Evolutionary conservation across 2,888 invertebrate genomes (phyloP).

Genomic region (Pristionchus arcanus): DNA sequence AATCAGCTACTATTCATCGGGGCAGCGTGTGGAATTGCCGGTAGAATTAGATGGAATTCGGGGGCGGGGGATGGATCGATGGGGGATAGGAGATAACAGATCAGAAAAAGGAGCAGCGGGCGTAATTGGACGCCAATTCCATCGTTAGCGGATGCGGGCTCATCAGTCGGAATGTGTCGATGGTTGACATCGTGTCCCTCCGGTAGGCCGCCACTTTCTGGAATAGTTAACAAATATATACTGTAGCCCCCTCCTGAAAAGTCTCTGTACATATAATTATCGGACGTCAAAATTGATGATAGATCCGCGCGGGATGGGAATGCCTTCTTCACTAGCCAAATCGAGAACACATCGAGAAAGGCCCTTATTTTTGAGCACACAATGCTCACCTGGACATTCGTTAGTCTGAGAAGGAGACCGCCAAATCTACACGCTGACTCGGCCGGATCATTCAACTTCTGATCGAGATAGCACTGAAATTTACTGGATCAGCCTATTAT

Average conservation of each 20-base stretch:
- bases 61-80: not conserved
- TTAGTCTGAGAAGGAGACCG: conserved; percentile 66
- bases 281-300: too few species aligned
- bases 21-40: not conserved
- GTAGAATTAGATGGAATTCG: too few species aligned
- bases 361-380: not conserved
- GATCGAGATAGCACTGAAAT: conserved; percentile 59
- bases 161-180: conserved; percentile 78
- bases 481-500: not conserved
- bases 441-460: conserved; percentile 30
- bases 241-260: too few species aligned
- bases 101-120: conserved; percentile 73
- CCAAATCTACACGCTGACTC: conserved; percentile 65
- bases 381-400: conserved; percentile 68
- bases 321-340: too few species aligned
- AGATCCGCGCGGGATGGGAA: too few species aligned
- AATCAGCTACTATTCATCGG: not conserved
- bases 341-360: too few species aligned
- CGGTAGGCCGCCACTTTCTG: conserved; percentile 79
- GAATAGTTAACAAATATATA: too few species aligned
- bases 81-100: too few species aligned
- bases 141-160: conserved; percentile 78
- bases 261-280: too few species aligned
- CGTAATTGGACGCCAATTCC: conserved; percentile 77
- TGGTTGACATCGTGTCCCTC: conserved; percentile 77